Base-by-base conservation (phyloP, 2,888 invertebrate species). In the Amphipoea oculea region DNA sequence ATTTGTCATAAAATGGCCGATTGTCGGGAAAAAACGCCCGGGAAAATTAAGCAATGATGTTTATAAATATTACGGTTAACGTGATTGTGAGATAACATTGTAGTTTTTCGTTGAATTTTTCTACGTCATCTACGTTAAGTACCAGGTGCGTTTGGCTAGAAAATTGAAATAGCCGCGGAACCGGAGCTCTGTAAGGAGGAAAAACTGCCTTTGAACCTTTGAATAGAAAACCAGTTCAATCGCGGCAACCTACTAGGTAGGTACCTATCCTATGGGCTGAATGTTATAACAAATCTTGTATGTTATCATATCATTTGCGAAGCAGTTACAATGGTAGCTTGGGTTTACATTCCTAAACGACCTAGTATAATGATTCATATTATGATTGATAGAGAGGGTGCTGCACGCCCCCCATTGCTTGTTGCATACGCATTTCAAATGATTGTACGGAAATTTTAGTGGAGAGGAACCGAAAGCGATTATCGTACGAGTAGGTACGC, bases 1-100 rank as follows among this genome's bases (percentile, higher is more conserved):
- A 80, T 71, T 83, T 85, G 80, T 84, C 88, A 89, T 88, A 78
- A 79, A 67, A 73, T 75, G 75, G 48, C 68, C 42, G 17, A 78
- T 70, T 79, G 45, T 51, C 62, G 68, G 51, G 69, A 79, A 76
- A 36, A 72, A 68, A 51, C 72, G 17, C 42, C 17, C 23, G n/a
- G 14, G 12, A 70, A 54, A 76, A 63, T 78, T 71, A 70, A 73
- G 40, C 29, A 51, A 76, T 40, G 14, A 14, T 79, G 81, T 82
- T 81, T 86, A 76, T 73, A 78, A 81, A 83, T 80, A 75, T 48
- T 57, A 36, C 14, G 20, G n/a, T 40, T 11, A 14, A 40, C 0
- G 60, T 40, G 6, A 63, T 62, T 70, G 17, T 17, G 17, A 71
- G 79, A 75, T 78, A 88, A 77, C 67, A 74, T 76, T 84, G 72